These are phyloP conservation scores for Columba janthina DNA, from an alignment of 2,113 vertebrate genomes.

Conservation along the genomic window DNA sequence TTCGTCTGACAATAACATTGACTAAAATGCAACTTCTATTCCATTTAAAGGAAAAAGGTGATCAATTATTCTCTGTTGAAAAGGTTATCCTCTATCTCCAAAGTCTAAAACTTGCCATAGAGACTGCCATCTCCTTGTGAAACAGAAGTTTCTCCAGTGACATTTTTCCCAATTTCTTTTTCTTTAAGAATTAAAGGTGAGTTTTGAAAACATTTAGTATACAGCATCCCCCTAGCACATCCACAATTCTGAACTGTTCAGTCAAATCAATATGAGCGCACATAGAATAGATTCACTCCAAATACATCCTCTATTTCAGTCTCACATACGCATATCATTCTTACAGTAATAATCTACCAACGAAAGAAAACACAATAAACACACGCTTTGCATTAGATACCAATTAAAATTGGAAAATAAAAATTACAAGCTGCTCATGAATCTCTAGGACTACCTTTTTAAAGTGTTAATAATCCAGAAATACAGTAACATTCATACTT, in stretches of 20 bases:
- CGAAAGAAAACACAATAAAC: background rate
- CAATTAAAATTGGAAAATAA: background rate
- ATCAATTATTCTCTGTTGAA: constrained; percentile 67
- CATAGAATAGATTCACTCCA: background rate
- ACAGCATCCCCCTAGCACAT: background rate
- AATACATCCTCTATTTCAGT: background rate
- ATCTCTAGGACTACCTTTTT: background rate
- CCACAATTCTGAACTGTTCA: background rate
- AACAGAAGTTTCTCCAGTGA: constrained; percentile 40
- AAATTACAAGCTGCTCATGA: background rate
- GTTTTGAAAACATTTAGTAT: constrained; percentile 22
- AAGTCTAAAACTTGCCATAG: constrained; percentile 51
- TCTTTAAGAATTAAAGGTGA: constrained; percentile 55
- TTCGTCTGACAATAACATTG: constrained; percentile 62
- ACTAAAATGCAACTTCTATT: constrained; percentile 50
- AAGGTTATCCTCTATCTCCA: constrained; percentile 59
- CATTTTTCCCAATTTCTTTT: background rate
- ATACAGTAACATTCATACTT: background rate
- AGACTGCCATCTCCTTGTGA: background rate
- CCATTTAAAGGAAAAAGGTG: constrained; percentile 54
- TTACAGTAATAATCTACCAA: background rate
- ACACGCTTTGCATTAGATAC: background rate
- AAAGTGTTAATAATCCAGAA: background rate
- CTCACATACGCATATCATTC: background rate
- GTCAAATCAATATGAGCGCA: background rate